Percentiles rank a stretch among this genome's conserved stretches.
Evolutionary conservation across 2,888 invertebrate species (phyloP).

Genomic region (Cheiracanthium punctorium): DNA sequence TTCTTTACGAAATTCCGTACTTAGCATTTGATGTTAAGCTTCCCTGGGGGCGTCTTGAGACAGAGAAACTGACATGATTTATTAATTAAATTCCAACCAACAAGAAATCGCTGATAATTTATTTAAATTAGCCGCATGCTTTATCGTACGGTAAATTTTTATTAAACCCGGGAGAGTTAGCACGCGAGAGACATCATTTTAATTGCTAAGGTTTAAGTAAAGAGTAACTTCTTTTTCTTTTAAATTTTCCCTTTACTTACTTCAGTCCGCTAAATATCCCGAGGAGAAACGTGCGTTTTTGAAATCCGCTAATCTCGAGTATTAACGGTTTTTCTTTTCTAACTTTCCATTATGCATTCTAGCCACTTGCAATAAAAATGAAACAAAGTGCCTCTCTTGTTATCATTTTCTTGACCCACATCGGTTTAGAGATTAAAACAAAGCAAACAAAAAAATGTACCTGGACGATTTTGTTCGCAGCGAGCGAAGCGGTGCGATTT

Average conservation of each 20-base stretch:
- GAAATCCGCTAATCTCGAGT: slow-evolving; percentile 25
- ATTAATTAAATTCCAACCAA: neutral
- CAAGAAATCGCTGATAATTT: neutral
- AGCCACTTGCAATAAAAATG: slow-evolving; percentile 25
- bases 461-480: neutral
- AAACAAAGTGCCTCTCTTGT: neutral
- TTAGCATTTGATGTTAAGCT: too few relatives aligned
- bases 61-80: too few relatives aligned
- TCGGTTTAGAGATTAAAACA: slow-evolving; percentile 24
- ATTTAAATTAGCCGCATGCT: neutral
- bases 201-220: slow-evolving; percentile 39
- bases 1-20: too few relatives aligned
- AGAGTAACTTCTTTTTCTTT: neutral
- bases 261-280: slow-evolving; percentile 4
- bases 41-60: too few relatives aligned
- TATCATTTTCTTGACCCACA: slow-evolving; percentile 40
- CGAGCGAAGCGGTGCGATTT: neutral
- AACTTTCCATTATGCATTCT: too few relatives aligned
- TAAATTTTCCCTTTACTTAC: slow-evolving; percentile 31
- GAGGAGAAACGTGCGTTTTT: slow-evolving; percentile 31
- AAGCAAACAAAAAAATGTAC: too few relatives aligned
- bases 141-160: neutral
- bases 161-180: neutral
- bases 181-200: slow-evolving; percentile 28
- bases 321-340: neutral